phyloP scores from a whole-genome alignment of 2,113 vertebrate species.

The Tetraodon nigroviridis region DNA sequence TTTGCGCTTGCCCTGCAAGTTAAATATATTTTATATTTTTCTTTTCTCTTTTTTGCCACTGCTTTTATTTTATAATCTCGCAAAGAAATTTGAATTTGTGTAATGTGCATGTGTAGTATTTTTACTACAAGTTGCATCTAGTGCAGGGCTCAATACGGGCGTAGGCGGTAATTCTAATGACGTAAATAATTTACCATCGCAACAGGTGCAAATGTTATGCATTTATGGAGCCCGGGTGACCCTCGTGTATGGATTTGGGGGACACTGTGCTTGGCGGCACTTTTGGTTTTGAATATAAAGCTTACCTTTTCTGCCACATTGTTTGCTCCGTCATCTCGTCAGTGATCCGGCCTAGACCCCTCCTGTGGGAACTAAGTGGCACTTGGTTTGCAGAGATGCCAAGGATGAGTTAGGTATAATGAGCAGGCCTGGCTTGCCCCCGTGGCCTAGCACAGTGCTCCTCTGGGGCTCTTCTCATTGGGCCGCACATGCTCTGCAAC shows the following conservation, averaged over 20 bases:
- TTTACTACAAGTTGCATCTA: background rate
- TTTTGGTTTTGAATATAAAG: conserved; percentile 60
- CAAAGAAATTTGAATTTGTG: conserved; percentile 38
- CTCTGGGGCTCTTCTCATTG: conserved; percentile 66
- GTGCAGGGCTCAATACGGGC: no score
- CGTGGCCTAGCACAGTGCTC: conserved; percentile 67
- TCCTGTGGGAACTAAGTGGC: conserved; percentile 75
- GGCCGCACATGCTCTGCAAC: conserved; percentile 65
- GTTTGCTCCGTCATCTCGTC: conserved; percentile 72
- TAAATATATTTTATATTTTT: conserved; percentile 25
- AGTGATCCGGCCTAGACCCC: conserved; percentile 64
- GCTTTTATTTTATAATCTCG: conserved; percentile 25
- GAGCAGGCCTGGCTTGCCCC: conserved; percentile 76
- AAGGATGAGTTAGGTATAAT: conserved; percentile 78
- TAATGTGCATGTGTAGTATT: background rate
- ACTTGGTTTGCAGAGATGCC: conserved; percentile 79
- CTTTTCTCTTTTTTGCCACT: background rate
- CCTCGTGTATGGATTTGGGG: background rate
- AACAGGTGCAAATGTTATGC: no score
- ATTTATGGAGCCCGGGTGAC: no score
- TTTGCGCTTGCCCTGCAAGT: conserved; percentile 56
- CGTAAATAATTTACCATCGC: no score
- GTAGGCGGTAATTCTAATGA: no score
- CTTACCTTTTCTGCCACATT: conserved; percentile 62
- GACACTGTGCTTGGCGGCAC: background rate